Conservation (phyloP, 2,888 invertebrate genomes). For the Reticulitermes lucifugus region DNA sequence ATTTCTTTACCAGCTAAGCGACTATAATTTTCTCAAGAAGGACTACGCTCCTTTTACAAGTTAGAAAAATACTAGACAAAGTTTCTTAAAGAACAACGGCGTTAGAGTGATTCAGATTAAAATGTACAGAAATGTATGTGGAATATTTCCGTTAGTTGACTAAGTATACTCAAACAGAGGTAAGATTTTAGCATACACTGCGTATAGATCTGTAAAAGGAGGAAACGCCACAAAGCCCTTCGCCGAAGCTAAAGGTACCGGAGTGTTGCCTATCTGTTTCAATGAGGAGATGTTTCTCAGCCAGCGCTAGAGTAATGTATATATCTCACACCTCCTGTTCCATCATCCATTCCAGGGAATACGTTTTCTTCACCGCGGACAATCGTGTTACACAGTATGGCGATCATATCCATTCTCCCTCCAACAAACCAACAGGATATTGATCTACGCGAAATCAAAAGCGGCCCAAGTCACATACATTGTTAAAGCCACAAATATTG, state of each 20-base stretch:
- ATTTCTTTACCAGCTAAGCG: too few relatives aligned
- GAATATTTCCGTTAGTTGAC: too few relatives aligned
- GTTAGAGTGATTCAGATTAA: too few relatives aligned
- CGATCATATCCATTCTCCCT: constrained; percentile 27
- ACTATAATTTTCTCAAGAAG: too few relatives aligned
- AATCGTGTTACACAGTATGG: constrained; percentile 40
- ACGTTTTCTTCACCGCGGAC: constrained; percentile 31
- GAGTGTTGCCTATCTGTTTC: neutral
- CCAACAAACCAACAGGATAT: neutral
- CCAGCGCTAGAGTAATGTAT: neutral
- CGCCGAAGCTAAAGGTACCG: neutral
- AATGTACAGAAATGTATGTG: too few relatives aligned
- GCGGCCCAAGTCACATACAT: neutral
- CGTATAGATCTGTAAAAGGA: neutral
- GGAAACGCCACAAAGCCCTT: neutral
- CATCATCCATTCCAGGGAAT: constrained; percentile 29
- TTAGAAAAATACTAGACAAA: too few relatives aligned
- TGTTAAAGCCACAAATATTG: neutral
- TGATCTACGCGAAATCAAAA: neutral
- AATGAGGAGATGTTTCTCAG: neutral
- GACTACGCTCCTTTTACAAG: too few relatives aligned
- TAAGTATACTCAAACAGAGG: neutral
- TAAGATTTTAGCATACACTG: neutral
- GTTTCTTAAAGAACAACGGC: too few relatives aligned
- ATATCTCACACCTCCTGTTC: neutral